A percentile compares a stretch with the other conserved stretches of the same genome.
Evolutionary conservation across 2,888 invertebrate species (phyloP).

Genomic region (Dexiosoma caninum): DNA sequence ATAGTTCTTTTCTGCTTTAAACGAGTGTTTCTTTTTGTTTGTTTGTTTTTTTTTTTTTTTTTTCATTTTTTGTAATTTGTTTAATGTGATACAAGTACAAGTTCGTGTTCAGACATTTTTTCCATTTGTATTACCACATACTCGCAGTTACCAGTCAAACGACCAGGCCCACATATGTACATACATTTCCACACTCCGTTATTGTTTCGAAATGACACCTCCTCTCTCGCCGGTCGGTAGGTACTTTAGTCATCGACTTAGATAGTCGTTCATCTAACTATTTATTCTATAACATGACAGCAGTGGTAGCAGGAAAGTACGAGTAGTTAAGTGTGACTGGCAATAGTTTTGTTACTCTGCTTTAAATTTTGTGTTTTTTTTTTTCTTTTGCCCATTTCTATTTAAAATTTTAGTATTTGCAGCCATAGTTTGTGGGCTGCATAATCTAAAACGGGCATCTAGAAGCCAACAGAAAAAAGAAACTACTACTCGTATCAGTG

Average conservation of each 20-base stretch:
- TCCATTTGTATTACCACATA: constrained; percentile 32
- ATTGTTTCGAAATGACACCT: neutral
- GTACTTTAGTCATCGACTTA: constrained; percentile 2
- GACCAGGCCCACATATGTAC: constrained; percentile 5
- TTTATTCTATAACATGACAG: constrained; percentile 47
- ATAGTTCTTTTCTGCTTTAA: neutral
- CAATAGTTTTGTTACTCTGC: constrained; percentile 31
- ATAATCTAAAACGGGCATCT: constrained; percentile 53
- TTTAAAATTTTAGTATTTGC: constrained; percentile 25
- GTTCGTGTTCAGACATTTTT: constrained; percentile 58
- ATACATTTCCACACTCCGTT: neutral
- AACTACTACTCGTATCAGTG: constrained; percentile 49
- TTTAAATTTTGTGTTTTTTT: neutral
- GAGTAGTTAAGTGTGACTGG: constrained; percentile 18
- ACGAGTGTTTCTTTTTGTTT: neutral
- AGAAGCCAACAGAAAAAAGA: too few relatives aligned
- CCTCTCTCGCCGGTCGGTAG: neutral
- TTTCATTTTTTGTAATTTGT: constrained; percentile 25
- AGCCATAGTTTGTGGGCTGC: neutral
- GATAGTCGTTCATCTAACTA: constrained; percentile 13
- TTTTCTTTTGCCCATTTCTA: constrained; percentile 20
- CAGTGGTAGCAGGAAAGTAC: neutral
- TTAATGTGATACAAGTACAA: constrained; percentile 39
- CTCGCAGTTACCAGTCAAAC: neutral
- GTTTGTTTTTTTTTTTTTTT: too few relatives aligned